Evolutionary conservation across 2,797 vertebrate genomes (phyloP), one percentile per base, ranked within the genome.

Genomic region (Naso thynnoides): DNA sequence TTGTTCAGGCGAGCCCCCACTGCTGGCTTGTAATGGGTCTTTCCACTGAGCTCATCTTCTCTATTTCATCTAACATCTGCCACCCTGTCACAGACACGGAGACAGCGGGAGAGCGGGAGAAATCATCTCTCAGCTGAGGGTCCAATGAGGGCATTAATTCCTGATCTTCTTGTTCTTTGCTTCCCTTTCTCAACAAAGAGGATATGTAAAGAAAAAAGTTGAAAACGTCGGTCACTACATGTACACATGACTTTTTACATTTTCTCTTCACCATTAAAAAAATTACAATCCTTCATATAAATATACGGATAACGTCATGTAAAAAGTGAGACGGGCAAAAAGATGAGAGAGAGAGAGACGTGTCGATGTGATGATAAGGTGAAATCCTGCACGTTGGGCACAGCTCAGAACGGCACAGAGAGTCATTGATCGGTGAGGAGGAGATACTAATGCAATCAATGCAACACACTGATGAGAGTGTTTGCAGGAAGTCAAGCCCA

Each of bases 371-470:
- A 23, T 59, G 70, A 74, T 57, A 18, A 38, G 58, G 64, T 67
- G 44, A 91, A 94, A 82, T 66, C 81, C 69, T 89, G 89, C 88
- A 71, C 68, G 69, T 88, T 76, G 84, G 92, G 89, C 92, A 90
- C 85, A 78, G 59, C 83, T 87, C 88, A 70, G 85, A 86, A 76
- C 64, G 79, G 87, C 92, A 91, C 94, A 26, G 91, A 87, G 88
- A 86, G 86, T 72, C 91, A 95, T 93, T 64, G 89, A 95, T 95
- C 84, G 89, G 73, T 72, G 86, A 84, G 84, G 88, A 93, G 91
- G 89, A 91, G 92, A 94, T 90, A 90, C 90, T 94, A 93, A 94
- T 93, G 93, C 81, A 86, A 94, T 96, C 95, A 74, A 95, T 96
- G 93, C 91, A 62, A 67, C 45, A 60, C 84, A 75, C 41, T 88